phyloP scores from a whole-genome alignment of 2,888 invertebrate genomes.

The Steinernema scapterisci region DNA sequence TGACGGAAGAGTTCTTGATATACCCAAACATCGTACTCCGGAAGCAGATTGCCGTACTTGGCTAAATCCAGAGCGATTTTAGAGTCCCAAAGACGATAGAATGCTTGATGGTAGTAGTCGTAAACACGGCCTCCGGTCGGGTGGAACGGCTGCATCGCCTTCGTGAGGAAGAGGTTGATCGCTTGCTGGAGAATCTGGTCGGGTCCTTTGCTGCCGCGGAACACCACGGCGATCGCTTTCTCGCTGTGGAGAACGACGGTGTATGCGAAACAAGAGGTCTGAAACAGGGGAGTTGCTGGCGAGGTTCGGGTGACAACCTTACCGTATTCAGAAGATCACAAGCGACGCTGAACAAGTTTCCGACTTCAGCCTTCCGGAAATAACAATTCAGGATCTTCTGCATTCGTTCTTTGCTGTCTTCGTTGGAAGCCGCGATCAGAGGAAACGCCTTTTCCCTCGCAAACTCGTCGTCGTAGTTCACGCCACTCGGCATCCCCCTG shows the following conservation, averaged over 20 bases:
- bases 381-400: slow-evolving; percentile 15
- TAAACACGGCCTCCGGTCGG: slow-evolving; percentile 28
- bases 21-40: slow-evolving; percentile 26
- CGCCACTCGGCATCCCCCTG: slow-evolving; percentile 1
- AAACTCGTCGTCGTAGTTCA: slow-evolving; percentile 23
- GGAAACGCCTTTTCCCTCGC: slow-evolving; percentile 19
- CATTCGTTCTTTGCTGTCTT: not conserved
- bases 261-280: slow-evolving; percentile 25
- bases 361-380: slow-evolving; percentile 2
- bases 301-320: not conserved
- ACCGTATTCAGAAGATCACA: not conserved
- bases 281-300: not conserved
- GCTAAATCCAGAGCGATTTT: not conserved
- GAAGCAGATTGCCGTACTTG: not conserved
- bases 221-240: slow-evolving; percentile 12
- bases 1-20: not conserved
- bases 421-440: slow-evolving; percentile 4
- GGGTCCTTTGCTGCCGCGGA: slow-evolving; percentile 13
- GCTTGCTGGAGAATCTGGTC: slow-evolving; percentile 14
- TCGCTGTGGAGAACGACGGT: slow-evolving; percentile 14
- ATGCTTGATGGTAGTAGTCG: slow-evolving; percentile 23
- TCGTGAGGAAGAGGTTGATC: slow-evolving; percentile 18
- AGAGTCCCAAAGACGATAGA: slow-evolving; percentile 8
- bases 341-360: not conserved
- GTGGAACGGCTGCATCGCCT: slow-evolving; percentile 2